phyloP scores from a whole-genome alignment of 2,888 invertebrate genomes.

The Bimastos eiseni region DNA sequence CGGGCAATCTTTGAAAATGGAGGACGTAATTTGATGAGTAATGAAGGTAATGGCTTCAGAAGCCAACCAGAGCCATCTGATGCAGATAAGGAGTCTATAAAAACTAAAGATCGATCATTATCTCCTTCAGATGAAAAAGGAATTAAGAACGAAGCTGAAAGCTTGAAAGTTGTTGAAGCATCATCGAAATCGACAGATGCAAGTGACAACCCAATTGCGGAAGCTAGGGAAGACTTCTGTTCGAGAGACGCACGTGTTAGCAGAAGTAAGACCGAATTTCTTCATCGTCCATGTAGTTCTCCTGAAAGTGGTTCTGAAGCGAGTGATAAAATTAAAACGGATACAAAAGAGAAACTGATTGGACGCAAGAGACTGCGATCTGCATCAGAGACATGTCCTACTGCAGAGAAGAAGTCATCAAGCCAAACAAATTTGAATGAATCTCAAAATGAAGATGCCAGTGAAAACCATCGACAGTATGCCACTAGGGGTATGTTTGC shows the following conservation, averaged over 20 bases:
- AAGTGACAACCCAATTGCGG: background rate
- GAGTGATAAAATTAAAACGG: background rate
- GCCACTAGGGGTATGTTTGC: background rate
- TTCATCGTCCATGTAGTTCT: background rate
- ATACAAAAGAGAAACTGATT: background rate
- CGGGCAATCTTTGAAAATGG: background rate
- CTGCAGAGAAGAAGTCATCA: background rate
- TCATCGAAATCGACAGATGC: background rate
- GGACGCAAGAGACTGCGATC: conserved; percentile 7
- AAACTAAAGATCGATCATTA: background rate
- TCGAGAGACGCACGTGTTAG: background rate
- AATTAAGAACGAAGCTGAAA: background rate
- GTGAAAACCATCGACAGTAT: conserved; percentile 17
- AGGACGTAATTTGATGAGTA: background rate
- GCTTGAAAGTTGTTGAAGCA: background rate
- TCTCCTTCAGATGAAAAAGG: background rate
- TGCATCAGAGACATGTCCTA: background rate
- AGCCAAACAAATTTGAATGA: background rate
- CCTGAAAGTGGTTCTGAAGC: background rate
- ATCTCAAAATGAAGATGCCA: background rate
- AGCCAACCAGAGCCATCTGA: background rate
- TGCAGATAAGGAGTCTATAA: background rate
- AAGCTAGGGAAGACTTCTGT: background rate
- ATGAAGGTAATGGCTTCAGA: background rate
- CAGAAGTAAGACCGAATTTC: background rate